Conservation (phyloP, 2,888 invertebrate species). For the Liodrosophila aerea region DNA sequence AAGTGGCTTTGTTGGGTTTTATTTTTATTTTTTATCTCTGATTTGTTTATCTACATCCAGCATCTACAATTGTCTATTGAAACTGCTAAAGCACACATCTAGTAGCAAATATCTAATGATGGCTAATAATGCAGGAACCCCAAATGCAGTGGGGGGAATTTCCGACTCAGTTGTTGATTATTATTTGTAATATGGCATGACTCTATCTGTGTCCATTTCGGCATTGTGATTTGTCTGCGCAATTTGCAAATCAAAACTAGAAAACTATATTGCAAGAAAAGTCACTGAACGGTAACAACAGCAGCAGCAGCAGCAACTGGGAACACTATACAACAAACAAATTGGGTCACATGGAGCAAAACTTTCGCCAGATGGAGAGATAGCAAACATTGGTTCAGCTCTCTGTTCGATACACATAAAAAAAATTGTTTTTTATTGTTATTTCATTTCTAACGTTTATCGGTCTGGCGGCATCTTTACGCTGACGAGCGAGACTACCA, state of each 20-base stretch:
- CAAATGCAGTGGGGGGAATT: neutral
- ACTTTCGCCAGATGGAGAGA: slow-evolving; percentile 45
- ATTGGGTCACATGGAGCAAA: slow-evolving; percentile 42
- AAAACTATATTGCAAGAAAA: slow-evolving; percentile 46
- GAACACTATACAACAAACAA: slow-evolving; percentile 32
- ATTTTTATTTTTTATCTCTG: neutral
- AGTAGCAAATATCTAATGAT: slow-evolving; percentile 1
- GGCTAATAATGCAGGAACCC: neutral
- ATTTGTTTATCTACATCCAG: too few relatives aligned
- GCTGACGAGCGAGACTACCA: slow-evolving; percentile 52
- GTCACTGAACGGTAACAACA: slow-evolving; percentile 34
- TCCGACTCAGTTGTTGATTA: neutral
- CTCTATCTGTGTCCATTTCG: too few relatives aligned
- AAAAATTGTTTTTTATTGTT: slow-evolving; percentile 69
- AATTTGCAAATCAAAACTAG: slow-evolving; percentile 35
- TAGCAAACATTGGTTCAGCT: slow-evolving; percentile 5
- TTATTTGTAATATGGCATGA: neutral
- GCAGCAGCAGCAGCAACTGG: slow-evolving; percentile 6
- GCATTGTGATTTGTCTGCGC: slow-evolving; percentile 8
- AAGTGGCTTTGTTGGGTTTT: neutral
- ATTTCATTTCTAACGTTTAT: slow-evolving; percentile 73
- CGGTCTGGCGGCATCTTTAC: slow-evolving; percentile 71
- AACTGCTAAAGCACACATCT: neutral
- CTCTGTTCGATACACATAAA: slow-evolving; percentile 39
- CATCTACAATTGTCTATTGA: neutral